phyloP scores from a whole-genome alignment of 2,113 vertebrate species.

The Myocastor coypus region DNA sequence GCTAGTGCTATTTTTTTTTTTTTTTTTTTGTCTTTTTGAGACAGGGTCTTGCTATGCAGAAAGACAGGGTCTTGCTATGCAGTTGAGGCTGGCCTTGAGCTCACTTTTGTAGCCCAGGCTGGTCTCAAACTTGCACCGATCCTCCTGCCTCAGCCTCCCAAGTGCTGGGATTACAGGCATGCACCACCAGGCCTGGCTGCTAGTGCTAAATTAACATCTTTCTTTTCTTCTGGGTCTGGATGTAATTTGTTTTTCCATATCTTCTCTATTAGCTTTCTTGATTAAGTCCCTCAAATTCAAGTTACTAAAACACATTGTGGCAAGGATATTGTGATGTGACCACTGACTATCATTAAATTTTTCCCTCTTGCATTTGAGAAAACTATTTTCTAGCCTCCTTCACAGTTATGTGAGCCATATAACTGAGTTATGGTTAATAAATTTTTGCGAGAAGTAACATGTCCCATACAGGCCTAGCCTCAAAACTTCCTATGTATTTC shows the following conservation, averaged over 20 bases:
- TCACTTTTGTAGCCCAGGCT: no score
- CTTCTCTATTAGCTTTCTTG: slow-evolving; percentile 20
- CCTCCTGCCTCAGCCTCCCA: no score
- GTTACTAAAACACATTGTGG: slow-evolving; percentile 18
- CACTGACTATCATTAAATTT: slow-evolving; percentile 19
- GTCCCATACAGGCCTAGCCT: background rate
- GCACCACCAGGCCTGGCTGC: no score
- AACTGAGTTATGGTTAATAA: slow-evolving; percentile 28
- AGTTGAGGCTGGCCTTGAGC: no score
- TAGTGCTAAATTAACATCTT: slow-evolving; percentile 7
- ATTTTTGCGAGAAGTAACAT: background rate
- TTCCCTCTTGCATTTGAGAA: background rate
- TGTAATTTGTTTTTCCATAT: background rate
- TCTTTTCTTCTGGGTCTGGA: slow-evolving; percentile 26
- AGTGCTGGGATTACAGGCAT: no score
- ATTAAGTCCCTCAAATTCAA: slow-evolving; percentile 61
- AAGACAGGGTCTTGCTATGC: no score
- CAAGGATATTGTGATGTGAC: slow-evolving; percentile 20
- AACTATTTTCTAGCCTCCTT: background rate
- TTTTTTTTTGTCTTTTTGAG: no score
- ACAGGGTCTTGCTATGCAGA: no score
- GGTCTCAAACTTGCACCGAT: no score
- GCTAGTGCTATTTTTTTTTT: background rate
- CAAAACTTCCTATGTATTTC: background rate
- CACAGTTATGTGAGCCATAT: background rate